These are phyloP conservation scores for Sebastes flavidus DNA, from an alignment of 2,797 vertebrate species.

Conservation along the genomic window DNA sequence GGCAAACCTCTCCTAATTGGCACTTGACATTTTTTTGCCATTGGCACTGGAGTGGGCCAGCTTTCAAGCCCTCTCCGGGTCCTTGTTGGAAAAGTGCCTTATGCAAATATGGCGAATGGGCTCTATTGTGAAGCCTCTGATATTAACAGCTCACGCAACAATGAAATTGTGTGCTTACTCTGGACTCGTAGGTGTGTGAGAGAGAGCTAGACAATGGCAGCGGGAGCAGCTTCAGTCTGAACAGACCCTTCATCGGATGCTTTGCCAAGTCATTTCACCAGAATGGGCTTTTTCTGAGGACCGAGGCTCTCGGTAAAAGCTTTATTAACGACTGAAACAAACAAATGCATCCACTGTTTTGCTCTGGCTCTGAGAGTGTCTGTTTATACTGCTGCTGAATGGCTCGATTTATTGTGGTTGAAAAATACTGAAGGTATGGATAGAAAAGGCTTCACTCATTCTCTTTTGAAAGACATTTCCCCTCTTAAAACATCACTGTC, in stretches of 20 bases:
- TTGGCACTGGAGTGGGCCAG: conserved; percentile 83
- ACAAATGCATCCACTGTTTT: conserved; percentile 64
- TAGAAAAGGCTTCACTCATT: conserved; percentile 53
- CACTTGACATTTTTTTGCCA: conserved; percentile 88
- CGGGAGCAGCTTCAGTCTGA: conserved; percentile 76
- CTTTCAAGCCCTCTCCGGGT: conserved; percentile 84
- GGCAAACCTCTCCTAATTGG: conserved; percentile 88
- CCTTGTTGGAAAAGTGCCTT: conserved; percentile 87
- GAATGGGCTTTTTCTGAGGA: conserved; percentile 65
- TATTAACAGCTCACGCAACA: conserved; percentile 85
- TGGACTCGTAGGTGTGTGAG: conserved; percentile 81
- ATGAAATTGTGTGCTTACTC: conserved; percentile 79
- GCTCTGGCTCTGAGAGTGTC: conserved; percentile 50
- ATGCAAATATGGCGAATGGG: conserved; percentile 86
- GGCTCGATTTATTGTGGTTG: conserved; percentile 58
- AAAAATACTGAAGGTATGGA: conserved; percentile 53
- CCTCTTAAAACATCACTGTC: conserved; percentile 58
- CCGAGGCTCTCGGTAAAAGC: conserved; percentile 68
- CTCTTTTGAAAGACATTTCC: conserved; percentile 59
- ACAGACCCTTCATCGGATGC: conserved; percentile 78
- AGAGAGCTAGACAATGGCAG: conserved; percentile 76
- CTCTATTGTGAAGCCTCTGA: conserved; percentile 82
- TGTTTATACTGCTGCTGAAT: conserved; percentile 66
- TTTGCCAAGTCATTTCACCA: conserved; percentile 76
- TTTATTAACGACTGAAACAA: conserved; percentile 73